A percentile compares a stretch with the other conserved stretches of the same genome.
Conservation (phyloP, 1,140 invertebrate genomes). For the Pseudomyrmex pallidus region DNA sequence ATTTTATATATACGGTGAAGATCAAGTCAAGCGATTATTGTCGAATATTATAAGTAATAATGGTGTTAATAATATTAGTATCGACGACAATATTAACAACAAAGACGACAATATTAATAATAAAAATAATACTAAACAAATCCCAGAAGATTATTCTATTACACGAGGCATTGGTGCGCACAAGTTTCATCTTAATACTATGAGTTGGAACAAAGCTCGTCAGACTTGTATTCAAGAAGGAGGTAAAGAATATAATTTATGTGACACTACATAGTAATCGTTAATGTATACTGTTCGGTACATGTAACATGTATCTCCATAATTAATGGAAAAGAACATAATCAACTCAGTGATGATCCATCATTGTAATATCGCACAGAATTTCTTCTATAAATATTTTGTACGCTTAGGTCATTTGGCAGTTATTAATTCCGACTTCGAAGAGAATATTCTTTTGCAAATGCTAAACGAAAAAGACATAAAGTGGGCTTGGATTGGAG, state of each 20-base stretch:
- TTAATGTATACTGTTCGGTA: neutral
- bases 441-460: constrained; percentile 21
- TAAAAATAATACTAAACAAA: too few species aligned
- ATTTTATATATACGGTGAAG: constrained; percentile 2
- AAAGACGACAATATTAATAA: too few species aligned
- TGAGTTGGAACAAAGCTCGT: constrained; percentile 47
- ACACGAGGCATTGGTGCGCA: neutral
- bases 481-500: constrained; percentile 29
- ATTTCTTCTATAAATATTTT: constrained; percentile 7
- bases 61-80: too few species aligned
- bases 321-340: too few species aligned
- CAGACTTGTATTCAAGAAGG: constrained; percentile 47
- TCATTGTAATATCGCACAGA: neutral
- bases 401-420: constrained; percentile 46
- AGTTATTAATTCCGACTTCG: constrained; percentile 21
- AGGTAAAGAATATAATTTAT: constrained; percentile 36
- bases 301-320: neutral
- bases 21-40: neutral
- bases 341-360: neutral
- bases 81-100: too few species aligned
- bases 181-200: constrained; percentile 24
- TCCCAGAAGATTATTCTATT: too few species aligned
- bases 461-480: constrained; percentile 3
- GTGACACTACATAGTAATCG: neutral
- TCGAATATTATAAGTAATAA: neutral